Evolutionary conservation across 2,797 vertebrate genomes (phyloP).

Genomic region (Danio aesculapii): DNA sequence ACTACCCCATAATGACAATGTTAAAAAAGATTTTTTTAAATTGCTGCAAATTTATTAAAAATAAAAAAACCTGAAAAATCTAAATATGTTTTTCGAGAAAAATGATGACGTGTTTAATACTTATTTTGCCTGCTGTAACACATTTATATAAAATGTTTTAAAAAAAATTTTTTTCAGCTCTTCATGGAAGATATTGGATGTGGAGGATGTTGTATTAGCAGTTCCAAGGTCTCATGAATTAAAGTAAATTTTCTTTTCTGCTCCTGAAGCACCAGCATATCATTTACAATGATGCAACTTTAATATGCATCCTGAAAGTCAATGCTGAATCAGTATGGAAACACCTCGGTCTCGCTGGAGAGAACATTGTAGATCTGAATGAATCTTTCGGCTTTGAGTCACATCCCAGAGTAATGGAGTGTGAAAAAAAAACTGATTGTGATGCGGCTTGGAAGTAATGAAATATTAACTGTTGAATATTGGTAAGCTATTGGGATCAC

Average conservation of each 20-base stretch:
- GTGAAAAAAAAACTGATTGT: conserved; percentile 22
- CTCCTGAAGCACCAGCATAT: background rate
- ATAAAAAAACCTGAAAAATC: too few relatives aligned
- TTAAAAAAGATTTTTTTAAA: too few relatives aligned
- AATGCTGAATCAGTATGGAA: conserved; percentile 7
- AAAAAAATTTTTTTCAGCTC: background rate
- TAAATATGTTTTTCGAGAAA: too few relatives aligned
- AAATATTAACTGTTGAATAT: conserved; percentile 50
- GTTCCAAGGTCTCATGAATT: conserved; percentile 5
- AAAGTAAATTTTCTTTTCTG: background rate
- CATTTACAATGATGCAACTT: conserved; percentile 35
- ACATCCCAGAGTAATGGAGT: conserved; percentile 18
- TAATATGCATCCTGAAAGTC: conserved; percentile 18
- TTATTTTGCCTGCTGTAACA: too few relatives aligned
- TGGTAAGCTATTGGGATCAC: conserved; percentile 33
- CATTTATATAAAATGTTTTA: background rate
- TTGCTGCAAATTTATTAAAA: too few relatives aligned
- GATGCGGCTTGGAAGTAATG: conserved; percentile 26
- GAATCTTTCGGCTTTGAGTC: background rate
- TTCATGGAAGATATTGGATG: background rate
- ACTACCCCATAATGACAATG: too few relatives aligned
- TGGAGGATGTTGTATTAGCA: conserved; percentile 5
- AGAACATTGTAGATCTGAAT: conserved; percentile 13
- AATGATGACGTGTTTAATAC: too few relatives aligned
- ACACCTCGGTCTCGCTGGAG: background rate